phyloP scores from a whole-genome alignment of 2,888 invertebrate species.

The Trissonchulus latispiculum region DNA sequence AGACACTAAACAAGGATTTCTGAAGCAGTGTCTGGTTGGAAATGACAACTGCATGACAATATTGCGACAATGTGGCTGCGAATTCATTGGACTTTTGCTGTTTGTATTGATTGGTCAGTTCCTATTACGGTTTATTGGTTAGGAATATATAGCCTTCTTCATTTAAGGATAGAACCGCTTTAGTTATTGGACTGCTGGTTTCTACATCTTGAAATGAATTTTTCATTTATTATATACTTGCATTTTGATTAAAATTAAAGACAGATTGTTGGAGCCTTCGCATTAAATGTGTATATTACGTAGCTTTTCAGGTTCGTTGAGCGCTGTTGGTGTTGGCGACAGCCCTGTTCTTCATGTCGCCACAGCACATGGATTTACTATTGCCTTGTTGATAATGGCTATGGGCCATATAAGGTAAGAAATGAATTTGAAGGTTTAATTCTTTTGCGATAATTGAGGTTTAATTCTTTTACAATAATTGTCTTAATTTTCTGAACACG shows the following conservation, averaged over 20 bases:
- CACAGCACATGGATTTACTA: constrained; percentile 1
- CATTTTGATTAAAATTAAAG: too few relatives aligned
- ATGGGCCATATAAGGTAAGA: constrained; percentile 8
- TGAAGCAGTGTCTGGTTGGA: neutral
- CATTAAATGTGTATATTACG: neutral
- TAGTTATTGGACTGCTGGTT: too few relatives aligned
- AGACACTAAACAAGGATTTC: neutral
- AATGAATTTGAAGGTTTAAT: too few relatives aligned
- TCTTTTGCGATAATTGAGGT: too few relatives aligned
- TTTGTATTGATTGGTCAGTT: constrained; percentile 1
- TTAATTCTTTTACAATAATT: too few relatives aligned
- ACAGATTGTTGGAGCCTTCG: too few relatives aligned
- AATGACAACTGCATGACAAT: neutral
- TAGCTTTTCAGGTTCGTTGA: neutral
- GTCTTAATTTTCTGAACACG: too few relatives aligned
- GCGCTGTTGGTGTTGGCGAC: neutral
- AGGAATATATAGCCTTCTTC: too few relatives aligned
- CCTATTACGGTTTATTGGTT: neutral
- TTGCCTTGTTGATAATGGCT: neutral
- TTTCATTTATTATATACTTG: neutral
- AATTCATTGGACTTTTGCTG: constrained; percentile 3
- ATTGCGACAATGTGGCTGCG: neutral
- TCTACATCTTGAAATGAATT: too few relatives aligned
- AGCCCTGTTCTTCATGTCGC: neutral
- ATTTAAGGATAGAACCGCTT: too few relatives aligned